Base-by-base conservation (phyloP, 2,113 vertebrate species). In the Epinephelus moara region DNA sequence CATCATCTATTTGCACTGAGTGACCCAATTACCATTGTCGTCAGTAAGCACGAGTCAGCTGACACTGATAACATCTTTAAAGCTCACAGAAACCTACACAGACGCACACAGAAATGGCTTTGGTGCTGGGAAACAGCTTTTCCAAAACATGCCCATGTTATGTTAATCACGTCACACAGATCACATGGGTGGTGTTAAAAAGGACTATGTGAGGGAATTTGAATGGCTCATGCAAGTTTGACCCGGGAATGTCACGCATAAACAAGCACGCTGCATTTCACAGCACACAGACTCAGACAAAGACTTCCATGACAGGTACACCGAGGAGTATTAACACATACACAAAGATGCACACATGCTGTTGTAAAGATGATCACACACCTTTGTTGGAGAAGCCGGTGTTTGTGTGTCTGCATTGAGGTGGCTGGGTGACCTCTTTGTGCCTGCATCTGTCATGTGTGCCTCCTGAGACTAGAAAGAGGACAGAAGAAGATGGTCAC, bases 351-450 rank as follows among this genome's bases (percentile, higher is more conserved):
- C 60, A 79, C 49, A 79, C 57, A 82, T 25, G 59, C 63, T 72
- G 59, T 49, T 63, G 66, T 12, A 66, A 53, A 25, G 63, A 52
- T 1, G 6, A 64, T 70, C 60, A 79, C 49, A 30, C 66, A 94
- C 93, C 90, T 93, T 91, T 17, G 85, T 93, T 75, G 78, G 92
- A 56, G 87, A 90, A 91, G 73, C 53, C n/a, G 94, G 77, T 74
- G 57, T 78, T 0, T 60, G 73, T 70, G 84, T 78, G 55, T 85
- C 82, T 42, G 66, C 56, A 40, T 18, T 33, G 18, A 86, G 63
- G 52, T 33, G 75, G 69, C 37, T 50, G n/a, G 74, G 49, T 56
- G 76, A 83, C 37, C 8, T 87, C 40, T 77, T 78, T 75, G 76
- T 80, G 69, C 77, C 78, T 45, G 19, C 37, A 2, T 78, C 75